Conservation (phyloP, 2,888 invertebrate species). For the Pachycephus smyrnensis region DNA sequence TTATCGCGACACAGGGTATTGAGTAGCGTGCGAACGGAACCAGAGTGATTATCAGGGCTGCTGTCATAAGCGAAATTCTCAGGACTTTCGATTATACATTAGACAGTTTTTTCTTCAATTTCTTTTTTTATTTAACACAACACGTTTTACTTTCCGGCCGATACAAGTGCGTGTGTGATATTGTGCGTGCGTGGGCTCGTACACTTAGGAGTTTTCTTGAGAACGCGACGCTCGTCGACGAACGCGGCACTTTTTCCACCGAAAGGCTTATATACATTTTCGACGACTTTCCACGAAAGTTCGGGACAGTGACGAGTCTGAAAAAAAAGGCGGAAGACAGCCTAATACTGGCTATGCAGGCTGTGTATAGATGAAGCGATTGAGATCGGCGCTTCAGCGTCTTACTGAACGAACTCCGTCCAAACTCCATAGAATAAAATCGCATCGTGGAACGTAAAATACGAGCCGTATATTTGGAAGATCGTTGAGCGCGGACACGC, state of each 20-base stretch:
- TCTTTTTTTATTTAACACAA: not conserved
- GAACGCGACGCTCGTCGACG: not conserved
- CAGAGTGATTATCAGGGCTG: conserved; percentile 50
- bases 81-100: not conserved
- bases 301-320: not conserved
- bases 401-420: not conserved
- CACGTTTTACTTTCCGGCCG: not conserved
- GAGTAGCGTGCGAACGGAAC: conserved; percentile 63
- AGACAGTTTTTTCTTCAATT: not conserved
- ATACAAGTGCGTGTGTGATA: not conserved
- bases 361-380: not conserved
- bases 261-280: not conserved
- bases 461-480: conserved; percentile 17
- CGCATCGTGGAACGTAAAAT: conserved; percentile 15
- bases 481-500: conserved; percentile 18
- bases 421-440: not conserved
- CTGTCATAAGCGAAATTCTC: conserved; percentile 54
- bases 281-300: not conserved
- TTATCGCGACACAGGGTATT: conserved; percentile 53
- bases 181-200: not conserved
- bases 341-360: not conserved
- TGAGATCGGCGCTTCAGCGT: not conserved
- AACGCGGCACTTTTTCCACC: not conserved
- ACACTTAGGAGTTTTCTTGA: not conserved
- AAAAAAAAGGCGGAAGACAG: not conserved